Evolutionary conservation across 1,140 invertebrate genomes (phyloP).

Genomic region (Drosophila jambulina): DNA sequence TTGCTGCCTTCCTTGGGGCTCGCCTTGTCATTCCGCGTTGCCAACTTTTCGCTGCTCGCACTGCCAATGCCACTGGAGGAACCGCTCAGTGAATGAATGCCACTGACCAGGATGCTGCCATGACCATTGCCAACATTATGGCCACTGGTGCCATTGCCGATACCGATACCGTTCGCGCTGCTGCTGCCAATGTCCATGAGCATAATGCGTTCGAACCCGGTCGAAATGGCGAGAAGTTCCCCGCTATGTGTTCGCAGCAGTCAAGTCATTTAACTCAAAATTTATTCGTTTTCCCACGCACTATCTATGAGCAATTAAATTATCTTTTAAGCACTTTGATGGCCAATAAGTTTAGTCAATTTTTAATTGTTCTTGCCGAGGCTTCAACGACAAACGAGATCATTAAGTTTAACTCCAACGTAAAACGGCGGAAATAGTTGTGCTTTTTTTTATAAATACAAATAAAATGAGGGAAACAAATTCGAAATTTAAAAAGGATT

Average conservation of each 20-base stretch:
- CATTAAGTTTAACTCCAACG: too few species aligned
- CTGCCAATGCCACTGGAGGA: slow-evolving; percentile 48
- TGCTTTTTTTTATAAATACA: too few species aligned
- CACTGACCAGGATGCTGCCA: slow-evolving; percentile 42
- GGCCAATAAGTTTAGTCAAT: neutral
- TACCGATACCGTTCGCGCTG: slow-evolving; percentile 29
- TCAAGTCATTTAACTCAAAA: slow-evolving; percentile 21
- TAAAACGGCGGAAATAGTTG: too few species aligned
- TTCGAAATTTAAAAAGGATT: neutral
- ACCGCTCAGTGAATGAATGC: slow-evolving; percentile 28
- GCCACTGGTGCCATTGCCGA: slow-evolving; percentile 43
- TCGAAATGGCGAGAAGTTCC: slow-evolving; percentile 21
- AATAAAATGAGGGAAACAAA: too few species aligned
- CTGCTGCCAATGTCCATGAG: slow-evolving; percentile 54
- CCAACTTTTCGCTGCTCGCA: slow-evolving; percentile 54
- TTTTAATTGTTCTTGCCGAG: neutral
- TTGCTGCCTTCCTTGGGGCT: slow-evolving; percentile 27
- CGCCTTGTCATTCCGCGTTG: slow-evolving; percentile 44
- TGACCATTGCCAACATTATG: slow-evolving; percentile 61
- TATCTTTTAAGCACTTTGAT: neutral
- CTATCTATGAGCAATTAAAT: neutral
- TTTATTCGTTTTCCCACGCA: slow-evolving; percentile 7
- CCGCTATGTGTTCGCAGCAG: slow-evolving; percentile 4
- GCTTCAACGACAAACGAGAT: neutral
- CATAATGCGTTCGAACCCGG: slow-evolving; percentile 59